phyloP scores from a whole-genome alignment of 2,113 vertebrate species.

The Platysternon megacephalum region DNA sequence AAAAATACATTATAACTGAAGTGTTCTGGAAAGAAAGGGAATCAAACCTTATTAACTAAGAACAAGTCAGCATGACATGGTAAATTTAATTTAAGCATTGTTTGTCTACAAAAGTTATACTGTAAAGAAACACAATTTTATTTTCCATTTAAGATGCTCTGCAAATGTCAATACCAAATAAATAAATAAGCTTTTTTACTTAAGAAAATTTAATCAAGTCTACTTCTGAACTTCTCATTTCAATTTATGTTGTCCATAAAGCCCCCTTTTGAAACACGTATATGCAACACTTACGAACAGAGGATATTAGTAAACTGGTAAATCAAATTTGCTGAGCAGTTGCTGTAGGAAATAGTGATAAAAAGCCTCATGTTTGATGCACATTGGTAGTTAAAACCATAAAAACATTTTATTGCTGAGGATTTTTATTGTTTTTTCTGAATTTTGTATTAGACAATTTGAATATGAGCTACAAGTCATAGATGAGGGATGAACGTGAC shows the following conservation, averaged over 20 bases:
- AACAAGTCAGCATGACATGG: not conserved
- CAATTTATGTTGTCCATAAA: not conserved
- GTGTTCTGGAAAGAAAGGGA: not conserved
- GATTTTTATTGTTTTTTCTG: not conserved
- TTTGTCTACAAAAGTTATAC: not conserved
- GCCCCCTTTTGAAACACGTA: not conserved
- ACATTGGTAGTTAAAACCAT: constrained; percentile 6
- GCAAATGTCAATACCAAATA: not conserved
- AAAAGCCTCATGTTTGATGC: not conserved
- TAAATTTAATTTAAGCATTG: not conserved
- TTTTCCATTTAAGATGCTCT: constrained; percentile 31
- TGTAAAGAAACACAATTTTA: not conserved
- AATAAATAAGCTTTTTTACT: not conserved
- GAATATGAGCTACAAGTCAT: not conserved
- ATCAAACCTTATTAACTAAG: not conserved
- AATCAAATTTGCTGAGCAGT: constrained; percentile 27
- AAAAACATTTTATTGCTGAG: constrained; percentile 5
- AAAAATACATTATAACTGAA: not conserved
- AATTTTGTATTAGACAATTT: constrained; percentile 21
- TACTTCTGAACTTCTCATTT: constrained; percentile 18
- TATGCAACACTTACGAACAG: constrained; percentile 2
- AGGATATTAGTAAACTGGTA: constrained; percentile 28
- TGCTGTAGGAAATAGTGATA: not conserved
- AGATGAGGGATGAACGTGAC: not conserved
- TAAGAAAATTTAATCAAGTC: not conserved